Base-by-base conservation (phyloP, 2,113 vertebrate species). In the Montifringilla adamsi region DNA sequence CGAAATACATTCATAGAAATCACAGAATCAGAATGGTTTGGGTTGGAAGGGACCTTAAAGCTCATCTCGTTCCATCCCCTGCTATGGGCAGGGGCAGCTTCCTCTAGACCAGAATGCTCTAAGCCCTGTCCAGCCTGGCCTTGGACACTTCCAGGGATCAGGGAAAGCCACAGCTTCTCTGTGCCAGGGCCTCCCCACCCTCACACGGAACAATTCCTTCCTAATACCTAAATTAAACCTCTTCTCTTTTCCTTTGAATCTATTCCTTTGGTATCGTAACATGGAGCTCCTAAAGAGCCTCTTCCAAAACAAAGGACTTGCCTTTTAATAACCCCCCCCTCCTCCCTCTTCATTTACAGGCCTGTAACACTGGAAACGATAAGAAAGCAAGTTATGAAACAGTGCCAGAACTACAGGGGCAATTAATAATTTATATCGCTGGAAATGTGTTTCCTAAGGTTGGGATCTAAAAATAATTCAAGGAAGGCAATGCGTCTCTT, bases 401-500 rank as follows among this genome's bases (percentile, higher is more conserved):
- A 37, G 26, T 44, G 93, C 91, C 95, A 93, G 92, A 95, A 94
- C 85, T 88, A 93, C 80, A 41, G 83, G 58, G 85, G 78, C 85
- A 76, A 95, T 97, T 95, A 96, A 96, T 97, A 96, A 97, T 98
- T 98, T 94, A 94, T 92, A 91, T 66, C 69, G 7, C 67, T 90
- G 94, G 94, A 95, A 96, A 97, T 79, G 90, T 49, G 92, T 94
- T 97, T 96, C 93, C 96, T 90, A 94, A 96, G 93, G 94, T 95
- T 97, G 22, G 46, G 89, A 87, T 96, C 96, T 97, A 97, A 98
- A 97, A 97, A 97, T 97, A 96, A 95, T 94, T 47, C 77, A 50
- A 89, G 41, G 89, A 75, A 84, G 94, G 93, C 91, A 87, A 49
- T 4, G 55, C 9, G 11, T 53, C 83, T 84, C 79, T 89, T 84